Evolutionary conservation across 2,888 invertebrate genomes (phyloP).

Genomic region (Cheiracanthium punctorium): DNA sequence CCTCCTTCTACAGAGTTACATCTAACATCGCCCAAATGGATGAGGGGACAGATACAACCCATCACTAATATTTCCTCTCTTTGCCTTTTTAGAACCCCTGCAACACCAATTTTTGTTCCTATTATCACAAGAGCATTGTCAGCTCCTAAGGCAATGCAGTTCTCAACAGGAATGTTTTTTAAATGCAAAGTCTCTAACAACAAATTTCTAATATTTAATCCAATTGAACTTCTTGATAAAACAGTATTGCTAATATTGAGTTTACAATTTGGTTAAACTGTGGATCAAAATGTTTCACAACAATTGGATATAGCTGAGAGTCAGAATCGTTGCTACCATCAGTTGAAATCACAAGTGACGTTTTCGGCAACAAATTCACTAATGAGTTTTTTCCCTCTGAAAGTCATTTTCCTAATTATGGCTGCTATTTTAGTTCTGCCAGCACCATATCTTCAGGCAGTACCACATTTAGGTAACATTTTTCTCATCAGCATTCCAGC

Average conservation of each 20-base stretch:
- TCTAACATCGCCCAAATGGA: too few species aligned
- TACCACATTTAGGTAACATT: conserved; percentile 18
- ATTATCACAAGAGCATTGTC: not conserved
- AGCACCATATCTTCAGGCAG: not conserved
- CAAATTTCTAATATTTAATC: not conserved
- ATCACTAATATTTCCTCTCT: not conserved
- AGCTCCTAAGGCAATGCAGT: too few species aligned
- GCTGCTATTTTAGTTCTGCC: conserved; percentile 1
- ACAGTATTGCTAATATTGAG: not conserved
- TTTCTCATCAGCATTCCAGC: not conserved
- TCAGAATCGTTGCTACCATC: not conserved
- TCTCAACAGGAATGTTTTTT: not conserved
- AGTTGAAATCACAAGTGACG: not conserved
- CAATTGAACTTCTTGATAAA: not conserved
- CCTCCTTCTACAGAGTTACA: too few species aligned
- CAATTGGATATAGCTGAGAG: too few species aligned
- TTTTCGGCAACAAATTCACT: not conserved
- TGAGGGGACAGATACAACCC: not conserved
- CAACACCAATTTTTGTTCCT: not conserved
- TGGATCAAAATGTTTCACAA: too few species aligned
- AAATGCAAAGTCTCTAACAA: too few species aligned
- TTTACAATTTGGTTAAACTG: not conserved
- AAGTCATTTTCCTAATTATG: too few species aligned
- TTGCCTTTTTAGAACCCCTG: not conserved
- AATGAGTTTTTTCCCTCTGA: not conserved